phyloP scores from a whole-genome alignment of 2,797 vertebrate genomes.

The Coregonus ussuriensis region DNA sequence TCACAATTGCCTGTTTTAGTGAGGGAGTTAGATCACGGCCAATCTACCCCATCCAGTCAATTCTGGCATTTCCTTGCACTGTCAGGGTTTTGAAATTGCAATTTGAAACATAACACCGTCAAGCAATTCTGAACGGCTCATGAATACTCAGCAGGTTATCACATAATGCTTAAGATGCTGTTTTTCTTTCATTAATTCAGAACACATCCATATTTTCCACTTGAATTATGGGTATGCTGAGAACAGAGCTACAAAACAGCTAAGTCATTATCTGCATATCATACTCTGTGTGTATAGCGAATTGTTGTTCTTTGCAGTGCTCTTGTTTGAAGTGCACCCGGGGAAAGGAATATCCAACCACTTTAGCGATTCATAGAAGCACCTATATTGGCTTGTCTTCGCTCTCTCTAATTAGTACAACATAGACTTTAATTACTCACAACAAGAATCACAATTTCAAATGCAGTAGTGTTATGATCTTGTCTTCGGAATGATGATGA shows the following conservation, averaged over 20 bases:
- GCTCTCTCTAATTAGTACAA: conserved; percentile 42
- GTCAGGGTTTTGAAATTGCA: conserved; percentile 28
- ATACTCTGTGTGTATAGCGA: conserved; percentile 19
- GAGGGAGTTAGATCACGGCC: neutral
- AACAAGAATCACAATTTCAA: conserved; percentile 24
- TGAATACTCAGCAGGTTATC: conserved; percentile 67
- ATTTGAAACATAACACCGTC: conserved; percentile 43
- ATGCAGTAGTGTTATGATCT: conserved; percentile 19
- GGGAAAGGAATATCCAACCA: conserved; percentile 28
- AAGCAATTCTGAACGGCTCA: conserved; percentile 56
- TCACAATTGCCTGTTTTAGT: neutral
- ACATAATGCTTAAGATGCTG: conserved; percentile 39
- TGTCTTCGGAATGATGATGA: neutral
- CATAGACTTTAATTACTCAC: conserved; percentile 33
- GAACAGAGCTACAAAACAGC: conserved; percentile 21
- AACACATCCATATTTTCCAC: conserved; percentile 47
- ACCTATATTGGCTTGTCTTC: conserved; percentile 12
- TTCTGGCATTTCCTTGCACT: neutral
- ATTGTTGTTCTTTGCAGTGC: conserved; percentile 16
- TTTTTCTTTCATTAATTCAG: conserved; percentile 56
- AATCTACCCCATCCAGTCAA: neutral
- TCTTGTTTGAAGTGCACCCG: conserved; percentile 20
- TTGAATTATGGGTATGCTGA: conserved; percentile 42
- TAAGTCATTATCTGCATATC: conserved; percentile 26
- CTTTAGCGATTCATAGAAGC: conserved; percentile 24